These are phyloP conservation scores for Escarpia spicata DNA, from an alignment of 2,888 invertebrate genomes.

Conservation along the genomic window DNA sequence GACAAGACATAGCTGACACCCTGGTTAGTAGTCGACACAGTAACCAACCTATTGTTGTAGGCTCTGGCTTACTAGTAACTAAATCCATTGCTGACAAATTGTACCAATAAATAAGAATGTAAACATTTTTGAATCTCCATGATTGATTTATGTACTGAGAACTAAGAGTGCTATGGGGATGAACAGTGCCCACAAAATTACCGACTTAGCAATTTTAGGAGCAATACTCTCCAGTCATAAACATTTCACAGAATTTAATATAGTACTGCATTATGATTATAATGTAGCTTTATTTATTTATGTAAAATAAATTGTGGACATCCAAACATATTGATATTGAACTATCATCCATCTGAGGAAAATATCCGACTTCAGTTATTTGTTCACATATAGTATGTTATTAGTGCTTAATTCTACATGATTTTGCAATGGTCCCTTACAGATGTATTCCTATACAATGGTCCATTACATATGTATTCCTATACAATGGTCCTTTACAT, in stretches of 20 bases:
- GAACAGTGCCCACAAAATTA: background rate
- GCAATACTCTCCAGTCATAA: background rate
- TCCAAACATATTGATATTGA: background rate
- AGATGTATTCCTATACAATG: slow-evolving; percentile 64
- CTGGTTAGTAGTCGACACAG: slow-evolving; percentile 70
- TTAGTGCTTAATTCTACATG: background rate
- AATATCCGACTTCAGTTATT: background rate
- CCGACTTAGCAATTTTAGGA: background rate
- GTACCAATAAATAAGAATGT: background rate
- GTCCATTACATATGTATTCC: slow-evolving; percentile 65
- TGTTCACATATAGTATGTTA: background rate
- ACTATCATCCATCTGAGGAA: background rate
- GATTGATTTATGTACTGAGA: background rate
- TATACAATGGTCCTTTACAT: slow-evolving; percentile 70
- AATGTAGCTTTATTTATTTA: background rate
- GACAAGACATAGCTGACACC: slow-evolving; percentile 81
- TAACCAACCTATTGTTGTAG: background rate
- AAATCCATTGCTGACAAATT: background rate
- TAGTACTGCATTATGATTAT: background rate
- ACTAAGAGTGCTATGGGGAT: background rate
- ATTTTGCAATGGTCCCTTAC: slow-evolving; percentile 32
- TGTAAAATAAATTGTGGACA: background rate
- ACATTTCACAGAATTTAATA: background rate
- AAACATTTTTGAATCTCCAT: background rate
- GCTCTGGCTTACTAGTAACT: background rate